Evolutionary conservation across 1,140 invertebrate species (phyloP).

Genomic region (Aphelinus certus): DNA sequence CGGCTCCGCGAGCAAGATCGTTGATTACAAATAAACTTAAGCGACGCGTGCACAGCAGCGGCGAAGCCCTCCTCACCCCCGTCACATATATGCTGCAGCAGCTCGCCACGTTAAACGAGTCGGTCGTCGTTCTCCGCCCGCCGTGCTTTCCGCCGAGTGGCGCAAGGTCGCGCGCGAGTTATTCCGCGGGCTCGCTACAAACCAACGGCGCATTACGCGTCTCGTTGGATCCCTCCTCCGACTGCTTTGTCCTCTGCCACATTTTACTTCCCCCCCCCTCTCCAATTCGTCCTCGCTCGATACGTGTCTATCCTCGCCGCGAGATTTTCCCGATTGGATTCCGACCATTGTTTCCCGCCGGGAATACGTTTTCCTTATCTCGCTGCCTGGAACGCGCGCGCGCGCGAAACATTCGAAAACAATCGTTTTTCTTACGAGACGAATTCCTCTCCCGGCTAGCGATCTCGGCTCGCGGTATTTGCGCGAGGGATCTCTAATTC

Average conservation of each 20-base stretch:
- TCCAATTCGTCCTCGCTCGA: background rate
- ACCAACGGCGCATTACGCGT: constrained; percentile 3
- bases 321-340: background rate
- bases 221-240: constrained; percentile 10
- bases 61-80: background rate
- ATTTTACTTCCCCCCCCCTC: background rate
- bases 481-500: constrained; percentile 51
- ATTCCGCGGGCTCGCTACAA: constrained; percentile 6
- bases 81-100: background rate
- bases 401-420: constrained; percentile 12
- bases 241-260: background rate
- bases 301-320: no score
- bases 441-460: constrained; percentile 19
- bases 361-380: background rate
- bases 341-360: background rate
- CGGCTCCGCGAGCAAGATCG: constrained; percentile 34
- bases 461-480: constrained; percentile 21
- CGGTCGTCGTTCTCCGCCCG: background rate
- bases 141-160: background rate
- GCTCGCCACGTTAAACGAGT: no score
- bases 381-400: background rate
- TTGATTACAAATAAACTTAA: constrained; percentile 51
- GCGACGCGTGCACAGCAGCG: constrained; percentile 38
- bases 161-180: background rate
- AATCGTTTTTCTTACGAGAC: constrained; percentile 3